Evolutionary conservation across 2,888 invertebrate genomes (phyloP), one percentile per base, ranked within the genome.

Genomic region (Anaspis maculata): DNA sequence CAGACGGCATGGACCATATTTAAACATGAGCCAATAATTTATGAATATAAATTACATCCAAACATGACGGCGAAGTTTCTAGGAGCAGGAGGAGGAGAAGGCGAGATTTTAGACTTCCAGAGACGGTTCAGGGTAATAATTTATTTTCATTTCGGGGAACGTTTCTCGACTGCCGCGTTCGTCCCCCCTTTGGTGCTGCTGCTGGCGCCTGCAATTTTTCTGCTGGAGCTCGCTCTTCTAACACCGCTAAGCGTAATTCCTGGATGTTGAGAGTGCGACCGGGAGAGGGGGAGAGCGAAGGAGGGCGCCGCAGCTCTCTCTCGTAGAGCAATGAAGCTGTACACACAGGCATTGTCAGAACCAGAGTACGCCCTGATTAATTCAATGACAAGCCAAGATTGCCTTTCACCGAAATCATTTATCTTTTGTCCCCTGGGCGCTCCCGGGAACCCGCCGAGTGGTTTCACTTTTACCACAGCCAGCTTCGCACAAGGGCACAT

Each of bases 311-410:
- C n/a, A n/a, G n/a, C n/a, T n/a, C n/a, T n/a, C n/a, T n/a, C n/a
- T n/a, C n/a, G n/a, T n/a, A n/a, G n/a, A 40, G 47, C 49, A 45
- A 52, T 48, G 44, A 48, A 49, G 53, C 46, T 44, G 48, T 48
- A 50, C 48, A 47, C 45, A n/a, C n/a, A n/a, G 36, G 49, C 48
- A 49, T 51, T 53, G 55, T 55, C 55, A 55, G 47, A 44, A 46
- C 27, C 55, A 55, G 50, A 42, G 44, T 43, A 33, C 42, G 41
- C 43, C 44, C 49, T 52, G 55, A 52, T 53, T 51, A 56, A 56
- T 56, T 56, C 53, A 56, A 56, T 52, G 53, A 56, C 54, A 54
- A 51, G 51, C 49, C 50, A 48, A 52, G 49, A 53, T 52, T 55
- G 52, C 51, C 49, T 49, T 52, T 49, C 48, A 40, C 47, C 40